These are phyloP conservation scores for Schrankia costaestrigalis DNA, from an alignment of 2,888 invertebrate species.

Conservation along the genomic window DNA sequence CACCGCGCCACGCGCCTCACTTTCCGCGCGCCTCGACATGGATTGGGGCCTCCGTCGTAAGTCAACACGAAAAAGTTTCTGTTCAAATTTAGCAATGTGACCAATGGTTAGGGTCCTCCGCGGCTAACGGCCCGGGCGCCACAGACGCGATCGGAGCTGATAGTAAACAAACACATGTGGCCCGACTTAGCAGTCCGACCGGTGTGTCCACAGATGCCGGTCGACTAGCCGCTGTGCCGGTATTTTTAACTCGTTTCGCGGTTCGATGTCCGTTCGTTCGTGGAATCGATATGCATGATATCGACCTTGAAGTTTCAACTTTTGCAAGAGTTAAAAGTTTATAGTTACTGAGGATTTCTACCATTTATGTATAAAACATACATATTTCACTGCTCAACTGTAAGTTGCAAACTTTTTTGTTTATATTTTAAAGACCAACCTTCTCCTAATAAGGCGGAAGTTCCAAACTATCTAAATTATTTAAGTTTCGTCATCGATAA, in stretches of 20 bases:
- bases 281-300: conserved; percentile 77
- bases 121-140: conserved; percentile 38
- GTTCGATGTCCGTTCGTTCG: conserved; percentile 77
- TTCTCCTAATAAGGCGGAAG: conserved; percentile 37
- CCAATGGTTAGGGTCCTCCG: conserved; percentile 29
- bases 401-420: conserved; percentile 64
- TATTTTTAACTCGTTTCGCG: conserved; percentile 79
- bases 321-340: conserved; percentile 54
- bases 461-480: conserved; percentile 54
- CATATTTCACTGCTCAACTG: conserved; percentile 41
- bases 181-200: conserved; percentile 67
- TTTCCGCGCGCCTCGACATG: conserved; percentile 59
- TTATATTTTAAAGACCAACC: conserved; percentile 35
- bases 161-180: conserved; percentile 80
- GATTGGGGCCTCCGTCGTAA: conserved; percentile 80
- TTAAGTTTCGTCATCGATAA: conserved; percentile 42
- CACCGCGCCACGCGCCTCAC: conserved; percentile 66
- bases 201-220: conserved; percentile 76
- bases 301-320: conserved; percentile 63
- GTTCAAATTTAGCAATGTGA: conserved; percentile 31
- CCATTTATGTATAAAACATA: conserved; percentile 42
- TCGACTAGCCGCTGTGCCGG: conserved; percentile 63
- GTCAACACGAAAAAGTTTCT: conserved; percentile 54
- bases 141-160: conserved; percentile 56
- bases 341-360: conserved; percentile 40